Evolutionary conservation across 2,113 vertebrate species (phyloP), one percentile per base, ranked within the genome.

Genomic region (Chaetodon auriga): DNA sequence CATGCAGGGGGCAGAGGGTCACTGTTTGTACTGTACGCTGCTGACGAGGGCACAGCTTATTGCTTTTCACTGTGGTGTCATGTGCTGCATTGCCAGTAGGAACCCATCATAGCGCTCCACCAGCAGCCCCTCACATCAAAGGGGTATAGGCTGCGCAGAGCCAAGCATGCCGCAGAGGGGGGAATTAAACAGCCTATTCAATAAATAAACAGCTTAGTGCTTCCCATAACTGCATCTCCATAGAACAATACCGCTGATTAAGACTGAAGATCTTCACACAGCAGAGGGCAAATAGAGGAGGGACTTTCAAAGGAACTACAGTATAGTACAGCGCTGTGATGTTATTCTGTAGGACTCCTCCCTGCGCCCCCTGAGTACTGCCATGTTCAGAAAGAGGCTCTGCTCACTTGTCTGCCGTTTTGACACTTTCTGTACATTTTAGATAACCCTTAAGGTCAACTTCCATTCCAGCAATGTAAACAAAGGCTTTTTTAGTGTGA

Each of bases 171-270:
- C 64, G 71, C 61, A 58, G 72, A 73, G 80, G 68, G 86, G 86
- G 78, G 90, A 82, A 90, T 93, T 93, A 93, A 93, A 91, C 81
- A 90, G 85, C 48, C 90, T 91, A 82, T 89, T 95, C 86, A 92
- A 93, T 95, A 95, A 94, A 95, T 94, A 94, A 95, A 94, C 92
- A 93, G 92, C 93, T 93, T 94, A 94, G 92, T 55, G 75, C 84
- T 87, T 68, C 80, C 75, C 81, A 83, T 90, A 92, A 92, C 81
- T 78, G 78, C 70, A 81, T 93, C 89, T 87, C 86, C 81, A 85
- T 82, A 87, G 89, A 86, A 92, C 88, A 92, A 91, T 89, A 35
- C 89, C 74, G 74, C 81, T 93, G 93, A 93, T 94, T 94, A 93
- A 89, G 92, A 86, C 84, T 81, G 89, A 89, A 93, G 94, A 95